Evolutionary conservation across 2,113 vertebrate species (phyloP).

Genomic region (Atherinomorus stipes): DNA sequence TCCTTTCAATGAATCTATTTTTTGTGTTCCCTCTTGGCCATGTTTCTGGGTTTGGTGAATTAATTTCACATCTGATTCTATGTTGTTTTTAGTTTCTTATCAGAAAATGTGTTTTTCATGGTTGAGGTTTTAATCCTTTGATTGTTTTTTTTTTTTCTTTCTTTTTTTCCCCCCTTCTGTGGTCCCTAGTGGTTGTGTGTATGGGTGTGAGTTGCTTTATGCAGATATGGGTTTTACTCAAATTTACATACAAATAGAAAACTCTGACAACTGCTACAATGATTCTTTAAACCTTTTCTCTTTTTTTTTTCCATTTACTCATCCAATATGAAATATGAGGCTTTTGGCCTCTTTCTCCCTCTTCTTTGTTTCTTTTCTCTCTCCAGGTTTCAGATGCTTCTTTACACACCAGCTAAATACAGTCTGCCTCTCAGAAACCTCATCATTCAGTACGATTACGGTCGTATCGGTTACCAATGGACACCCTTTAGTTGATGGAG

Average conservation of each 20-base stretch:
- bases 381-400: constrained; percentile 1
- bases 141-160: constrained; percentile 6
- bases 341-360: background rate
- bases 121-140: constrained; percentile 20
- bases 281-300: constrained; percentile 22
- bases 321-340: constrained; percentile 39
- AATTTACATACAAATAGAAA: constrained; percentile 65
- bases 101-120: constrained; percentile 4
- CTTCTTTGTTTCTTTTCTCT: background rate
- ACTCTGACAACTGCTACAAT: constrained; percentile 28
- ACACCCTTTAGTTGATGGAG: constrained; percentile 4
- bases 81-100: constrained; percentile 15
- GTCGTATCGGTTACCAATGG: constrained; percentile 29
- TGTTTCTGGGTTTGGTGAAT: constrained; percentile 3
- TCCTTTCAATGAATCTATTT: background rate
- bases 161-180: background rate
- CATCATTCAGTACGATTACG: constrained; percentile 9
- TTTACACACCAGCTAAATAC: background rate
- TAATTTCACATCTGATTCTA: constrained; percentile 11
- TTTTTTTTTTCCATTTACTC: constrained; percentile 21
- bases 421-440: background rate
- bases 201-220: constrained; percentile 34
- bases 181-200: background rate
- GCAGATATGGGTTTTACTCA: constrained; percentile 34
- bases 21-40: background rate